Percentiles rank a stretch among this genome's conserved stretches.
Conservation (phyloP, 2,113 vertebrate species). For the Mus pahari region DNA sequence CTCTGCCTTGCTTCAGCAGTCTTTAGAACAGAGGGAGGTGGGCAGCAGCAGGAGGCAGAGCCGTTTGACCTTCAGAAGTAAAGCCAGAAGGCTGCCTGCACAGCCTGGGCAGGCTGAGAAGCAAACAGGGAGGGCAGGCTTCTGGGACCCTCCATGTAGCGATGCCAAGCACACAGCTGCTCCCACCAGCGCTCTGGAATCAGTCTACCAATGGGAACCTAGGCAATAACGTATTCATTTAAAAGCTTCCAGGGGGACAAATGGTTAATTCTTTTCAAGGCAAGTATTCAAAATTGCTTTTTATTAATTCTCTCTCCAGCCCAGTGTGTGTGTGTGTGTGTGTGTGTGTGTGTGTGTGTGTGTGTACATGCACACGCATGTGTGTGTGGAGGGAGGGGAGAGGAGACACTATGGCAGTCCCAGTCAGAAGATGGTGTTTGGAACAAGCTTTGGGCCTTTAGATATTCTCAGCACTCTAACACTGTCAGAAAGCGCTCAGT, state of each 20-base stretch:
- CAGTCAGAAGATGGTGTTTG: not conserved
- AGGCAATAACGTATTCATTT: conserved; percentile 20
- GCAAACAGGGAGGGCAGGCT: not conserved
- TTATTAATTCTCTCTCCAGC: conserved; percentile 20
- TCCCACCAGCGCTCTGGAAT: not conserved
- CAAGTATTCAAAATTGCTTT: conserved; percentile 27
- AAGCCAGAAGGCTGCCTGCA: not conserved
- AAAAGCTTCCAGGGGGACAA: conserved; percentile 51
- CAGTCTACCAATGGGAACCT: conserved; percentile 45
- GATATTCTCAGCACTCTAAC: not conserved
- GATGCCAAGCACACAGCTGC: not conserved
- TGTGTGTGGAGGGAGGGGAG: not conserved
- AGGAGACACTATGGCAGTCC: not conserved
- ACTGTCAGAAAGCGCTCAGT: not conserved
- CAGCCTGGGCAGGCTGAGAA: not conserved
- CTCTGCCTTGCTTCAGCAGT: conserved; percentile 27
- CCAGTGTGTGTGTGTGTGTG: not conserved
- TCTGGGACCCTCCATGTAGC: not conserved
- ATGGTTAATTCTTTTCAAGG: conserved; percentile 54
- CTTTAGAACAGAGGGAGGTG: not conserved
- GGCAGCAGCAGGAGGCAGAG: conserved; percentile 40
- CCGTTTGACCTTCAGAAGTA: not conserved
- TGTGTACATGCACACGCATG: not conserved
- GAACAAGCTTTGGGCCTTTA: not conserved
- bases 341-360: not conserved